Evolutionary conservation across 2,113 vertebrate species (phyloP).

Genomic region (Larimichthys crocea): DNA sequence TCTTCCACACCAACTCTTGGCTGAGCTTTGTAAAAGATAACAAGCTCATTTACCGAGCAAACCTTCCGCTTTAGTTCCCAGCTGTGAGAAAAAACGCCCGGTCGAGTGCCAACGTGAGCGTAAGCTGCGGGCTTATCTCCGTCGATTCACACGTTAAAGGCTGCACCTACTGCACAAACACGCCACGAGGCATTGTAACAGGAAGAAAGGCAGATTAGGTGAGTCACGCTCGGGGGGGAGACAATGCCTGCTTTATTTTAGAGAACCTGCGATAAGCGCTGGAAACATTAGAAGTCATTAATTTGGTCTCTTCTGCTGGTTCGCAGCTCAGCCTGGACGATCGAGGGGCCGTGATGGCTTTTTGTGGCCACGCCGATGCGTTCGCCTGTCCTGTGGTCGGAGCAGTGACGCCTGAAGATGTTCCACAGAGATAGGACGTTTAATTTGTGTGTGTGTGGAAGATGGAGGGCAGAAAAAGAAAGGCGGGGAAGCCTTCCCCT

Average conservation of each 20-base stretch:
- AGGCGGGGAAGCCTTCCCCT: background rate
- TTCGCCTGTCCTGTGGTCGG: slow-evolving; percentile 11
- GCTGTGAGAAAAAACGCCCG: slow-evolving; percentile 4
- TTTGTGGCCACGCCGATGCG: background rate
- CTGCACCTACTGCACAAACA: slow-evolving; percentile 56
- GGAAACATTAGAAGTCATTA: slow-evolving; percentile 18
- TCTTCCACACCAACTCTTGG: background rate
- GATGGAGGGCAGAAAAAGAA: background rate
- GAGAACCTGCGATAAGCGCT: slow-evolving; percentile 12
- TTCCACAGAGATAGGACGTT: slow-evolving; percentile 13
- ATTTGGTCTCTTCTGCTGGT: slow-evolving; percentile 6
- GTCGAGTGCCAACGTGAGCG: background rate
- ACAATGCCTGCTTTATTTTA: slow-evolving; percentile 44
- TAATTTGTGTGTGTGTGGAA: background rate
- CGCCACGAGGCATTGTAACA: slow-evolving; percentile 18
- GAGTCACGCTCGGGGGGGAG: slow-evolving; percentile 18
- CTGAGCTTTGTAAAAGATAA: slow-evolving; percentile 44
- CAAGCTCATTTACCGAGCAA: slow-evolving; percentile 43
- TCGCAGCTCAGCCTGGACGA: background rate
- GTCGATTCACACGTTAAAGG: slow-evolving; percentile 50
- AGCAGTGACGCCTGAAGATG: slow-evolving; percentile 25
- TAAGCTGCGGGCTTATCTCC: slow-evolving; percentile 65
- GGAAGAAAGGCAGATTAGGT: slow-evolving; percentile 36
- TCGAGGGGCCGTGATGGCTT: background rate
- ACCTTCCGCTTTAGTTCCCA: slow-evolving; percentile 1